Evolutionary conservation across 1,140 invertebrate species (phyloP), one percentile per base, ranked within the genome.

Genomic region (Saccostrea cuccullata): DNA sequence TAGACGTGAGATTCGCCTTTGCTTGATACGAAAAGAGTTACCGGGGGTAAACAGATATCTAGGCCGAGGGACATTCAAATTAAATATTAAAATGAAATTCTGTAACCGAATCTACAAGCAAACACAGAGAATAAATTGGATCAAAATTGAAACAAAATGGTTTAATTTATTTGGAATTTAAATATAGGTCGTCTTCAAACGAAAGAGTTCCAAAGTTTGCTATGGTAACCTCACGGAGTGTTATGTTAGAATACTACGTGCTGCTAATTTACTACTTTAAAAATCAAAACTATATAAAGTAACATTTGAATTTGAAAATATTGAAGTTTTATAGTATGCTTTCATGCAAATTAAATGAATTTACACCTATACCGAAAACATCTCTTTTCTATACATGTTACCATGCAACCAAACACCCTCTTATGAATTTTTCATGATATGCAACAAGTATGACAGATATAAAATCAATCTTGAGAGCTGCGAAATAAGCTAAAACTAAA

Each of bases 81-180:
- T 77, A 77, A 77, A 77, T 77, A 77, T 77, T 77, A 40, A 26
- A 77, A 77, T 77, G 13, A 17, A 13, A 77, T 77, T 77, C 26
- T 77, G 26, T 0, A 13, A 77, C 70, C 13, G 70, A 26, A 36
- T 77, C 26, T 30, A 77, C 30, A 3, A 26, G 23, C 30, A 77
- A 77, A 77, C 26, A 77, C 15, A 15, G 70, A 11, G 26, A 36
- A 36, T 40, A 64, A 36, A 36, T 30, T 36, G 26, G 12, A 77
- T 77, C 5, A 26, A 64, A 64, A 64, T 64, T 64, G 58, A 64
- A 64, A 77, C 70, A 77, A 77, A 15, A 30, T 77, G 26, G 0
- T 26, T 11, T 77, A 36, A 30, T 77, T 77, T 77, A 30, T 26
- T 30, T 77, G 13, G 4, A 77, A 77, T 36, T 73, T 13, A 77